Evolutionary conservation across 2,797 vertebrate genomes (phyloP).

Genomic region (Myotis vivesi): DNA sequence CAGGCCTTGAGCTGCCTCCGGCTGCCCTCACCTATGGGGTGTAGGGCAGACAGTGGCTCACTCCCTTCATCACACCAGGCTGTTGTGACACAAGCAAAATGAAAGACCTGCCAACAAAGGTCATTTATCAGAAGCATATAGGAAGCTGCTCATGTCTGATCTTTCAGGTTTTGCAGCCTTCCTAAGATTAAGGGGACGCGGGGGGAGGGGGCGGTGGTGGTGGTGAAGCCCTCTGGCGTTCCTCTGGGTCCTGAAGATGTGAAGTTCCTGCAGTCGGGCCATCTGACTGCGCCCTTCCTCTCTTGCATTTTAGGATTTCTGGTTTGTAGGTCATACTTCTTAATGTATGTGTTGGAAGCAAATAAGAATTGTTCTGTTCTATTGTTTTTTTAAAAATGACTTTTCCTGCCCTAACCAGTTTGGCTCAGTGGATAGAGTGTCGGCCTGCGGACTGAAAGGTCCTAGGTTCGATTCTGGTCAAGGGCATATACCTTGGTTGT

Average conservation of each 20-base stretch:
- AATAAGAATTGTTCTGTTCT: neutral
- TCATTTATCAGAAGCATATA: neutral
- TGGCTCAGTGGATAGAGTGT: no score
- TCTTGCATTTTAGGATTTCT: constrained; percentile 14
- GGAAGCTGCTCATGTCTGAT: neutral
- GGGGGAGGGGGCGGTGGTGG: no score
- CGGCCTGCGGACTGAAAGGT: no score
- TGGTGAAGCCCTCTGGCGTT: neutral
- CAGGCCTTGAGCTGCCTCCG: neutral
- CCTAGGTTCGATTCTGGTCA: no score
- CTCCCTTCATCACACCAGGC: neutral
- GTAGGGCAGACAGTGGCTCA: neutral
- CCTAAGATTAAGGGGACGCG: neutral
- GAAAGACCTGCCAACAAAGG: neutral
- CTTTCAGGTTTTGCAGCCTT: neutral
- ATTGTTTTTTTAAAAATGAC: neutral
- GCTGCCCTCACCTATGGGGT: neutral
- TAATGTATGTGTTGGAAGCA: neutral
- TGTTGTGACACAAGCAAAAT: neutral
- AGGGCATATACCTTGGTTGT: no score
- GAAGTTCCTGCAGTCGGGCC: neutral
- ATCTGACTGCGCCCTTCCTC: neutral
- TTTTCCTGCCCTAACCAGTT: neutral
- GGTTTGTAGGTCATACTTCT: neutral
- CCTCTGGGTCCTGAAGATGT: neutral